These are phyloP conservation scores for Oopsacas minuta DNA, from an alignment of 37 sponge, comb jelly and placozoan genomes.

Conservation along the genomic window DNA sequence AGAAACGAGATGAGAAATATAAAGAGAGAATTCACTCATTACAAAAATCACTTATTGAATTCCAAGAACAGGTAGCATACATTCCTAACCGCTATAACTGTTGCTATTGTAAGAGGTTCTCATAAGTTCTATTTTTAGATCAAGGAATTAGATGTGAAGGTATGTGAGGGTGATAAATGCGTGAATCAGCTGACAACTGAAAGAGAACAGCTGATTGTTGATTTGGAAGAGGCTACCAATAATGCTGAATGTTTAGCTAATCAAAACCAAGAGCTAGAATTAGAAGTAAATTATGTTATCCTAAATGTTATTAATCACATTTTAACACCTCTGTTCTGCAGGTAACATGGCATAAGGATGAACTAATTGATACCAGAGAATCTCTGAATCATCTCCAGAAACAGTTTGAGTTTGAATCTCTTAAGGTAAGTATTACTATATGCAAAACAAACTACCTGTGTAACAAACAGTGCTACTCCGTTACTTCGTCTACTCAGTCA, in stretches of 20 bases:
- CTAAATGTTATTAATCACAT: not conserved
- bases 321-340: not conserved
- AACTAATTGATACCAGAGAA: not conserved
- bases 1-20: not conserved
- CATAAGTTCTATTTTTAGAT: not conserved
- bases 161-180: not conserved
- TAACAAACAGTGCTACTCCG: too few relatives aligned
- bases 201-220: not conserved
- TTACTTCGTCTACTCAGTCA: too few relatives aligned
- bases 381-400: not conserved
- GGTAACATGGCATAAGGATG: not conserved
- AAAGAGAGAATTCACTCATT: not conserved
- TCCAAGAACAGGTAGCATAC: not conserved
- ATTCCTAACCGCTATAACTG: not conserved
- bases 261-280: not conserved
- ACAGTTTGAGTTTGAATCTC: not conserved
- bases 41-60: not conserved
- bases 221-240: not conserved
- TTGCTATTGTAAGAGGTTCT: not conserved
- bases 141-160: not conserved
- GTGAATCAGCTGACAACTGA: not conserved
- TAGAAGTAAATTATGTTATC: not conserved
- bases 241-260: not conserved
- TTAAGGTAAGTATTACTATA: not conserved
- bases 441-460: not conserved